Percentiles rank a stretch among this genome's conserved stretches.
Conservation (phyloP, 2,797 vertebrate genomes). For the Lacerta viridis region DNA sequence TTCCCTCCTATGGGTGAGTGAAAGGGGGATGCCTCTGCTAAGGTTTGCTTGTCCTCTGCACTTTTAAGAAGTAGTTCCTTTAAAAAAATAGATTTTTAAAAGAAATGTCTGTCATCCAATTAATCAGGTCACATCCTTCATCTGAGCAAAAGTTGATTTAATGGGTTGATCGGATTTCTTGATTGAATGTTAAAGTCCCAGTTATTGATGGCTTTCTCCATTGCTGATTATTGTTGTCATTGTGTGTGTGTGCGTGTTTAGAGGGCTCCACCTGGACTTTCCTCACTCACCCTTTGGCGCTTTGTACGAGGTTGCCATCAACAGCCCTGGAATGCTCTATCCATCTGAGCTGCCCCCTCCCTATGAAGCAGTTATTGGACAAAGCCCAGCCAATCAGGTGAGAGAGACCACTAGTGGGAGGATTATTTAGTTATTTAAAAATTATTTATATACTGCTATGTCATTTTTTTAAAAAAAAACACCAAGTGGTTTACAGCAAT, state of each 20-base stretch:
- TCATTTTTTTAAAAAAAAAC: too few species aligned
- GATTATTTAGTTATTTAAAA: too few species aligned
- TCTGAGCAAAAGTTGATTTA: too few species aligned
- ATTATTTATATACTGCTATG: too few species aligned
- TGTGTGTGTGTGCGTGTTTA: slow-evolving; percentile 59
- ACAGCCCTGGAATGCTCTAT: slow-evolving; percentile 93
- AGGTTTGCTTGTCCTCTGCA: not conserved
- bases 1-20: not conserved
- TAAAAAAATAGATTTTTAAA: not conserved
- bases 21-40: not conserved
- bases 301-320: slow-evolving; percentile 93
- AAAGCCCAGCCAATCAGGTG: slow-evolving; percentile 90
- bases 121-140: not conserved
- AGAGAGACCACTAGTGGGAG: not conserved
- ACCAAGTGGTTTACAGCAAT: too few species aligned
- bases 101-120: not conserved
- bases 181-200: not conserved
- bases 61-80: not conserved
- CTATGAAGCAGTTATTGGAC: slow-evolving; percentile 94
- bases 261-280: slow-evolving; percentile 93
- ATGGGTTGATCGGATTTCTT: not conserved
- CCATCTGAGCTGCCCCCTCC: slow-evolving; percentile 96
- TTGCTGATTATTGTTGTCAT: not conserved
- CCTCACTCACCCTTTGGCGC: slow-evolving; percentile 91
- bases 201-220: not conserved